Evolutionary conservation across 2,797 vertebrate species (phyloP).

Genomic region (Pseudochirops cupreus): DNA sequence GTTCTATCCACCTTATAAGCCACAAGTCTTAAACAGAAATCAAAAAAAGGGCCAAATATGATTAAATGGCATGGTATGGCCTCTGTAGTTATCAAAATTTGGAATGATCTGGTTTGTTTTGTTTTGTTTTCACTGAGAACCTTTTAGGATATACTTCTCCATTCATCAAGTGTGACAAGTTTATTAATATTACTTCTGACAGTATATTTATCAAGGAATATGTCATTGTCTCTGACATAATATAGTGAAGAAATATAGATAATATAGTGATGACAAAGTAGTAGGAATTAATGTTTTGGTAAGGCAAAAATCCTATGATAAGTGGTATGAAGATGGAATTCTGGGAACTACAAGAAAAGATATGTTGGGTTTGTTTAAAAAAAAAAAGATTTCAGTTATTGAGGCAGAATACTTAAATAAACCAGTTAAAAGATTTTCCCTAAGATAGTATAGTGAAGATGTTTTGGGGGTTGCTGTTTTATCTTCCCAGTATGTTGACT

Average conservation of each 20-base stretch:
- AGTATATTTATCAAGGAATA: slow-evolving; percentile 52
- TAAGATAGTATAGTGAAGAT: slow-evolving; percentile 27
- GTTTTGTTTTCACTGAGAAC: slow-evolving; percentile 41
- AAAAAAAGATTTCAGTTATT: slow-evolving; percentile 43
- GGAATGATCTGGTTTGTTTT: slow-evolving; percentile 13
- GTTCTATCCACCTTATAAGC: background rate
- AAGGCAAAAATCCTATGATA: slow-evolving; percentile 68
- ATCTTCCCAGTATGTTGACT: slow-evolving; percentile 69
- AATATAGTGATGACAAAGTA: slow-evolving; percentile 39
- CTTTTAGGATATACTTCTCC: slow-evolving; percentile 57
- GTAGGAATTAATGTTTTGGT: slow-evolving; percentile 71
- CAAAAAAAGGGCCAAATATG: background rate
- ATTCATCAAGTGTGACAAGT: slow-evolving; percentile 58
- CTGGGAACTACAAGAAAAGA: slow-evolving; percentile 67
- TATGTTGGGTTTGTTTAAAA: slow-evolving; percentile 31
- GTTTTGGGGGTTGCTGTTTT: slow-evolving; percentile 53
- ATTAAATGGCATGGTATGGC: background rate
- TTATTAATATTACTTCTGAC: slow-evolving; percentile 64
- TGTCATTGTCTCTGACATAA: slow-evolving; percentile 70
- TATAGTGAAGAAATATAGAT: slow-evolving; percentile 54
- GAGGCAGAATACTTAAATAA: slow-evolving; percentile 66
- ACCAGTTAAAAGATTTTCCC: slow-evolving; percentile 50
- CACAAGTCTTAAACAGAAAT: background rate
- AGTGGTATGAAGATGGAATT: slow-evolving; percentile 74
- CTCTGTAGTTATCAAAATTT: slow-evolving; percentile 43